phyloP scores from a whole-genome alignment of 1,140 invertebrate species.

The Chelonus insularis region DNA sequence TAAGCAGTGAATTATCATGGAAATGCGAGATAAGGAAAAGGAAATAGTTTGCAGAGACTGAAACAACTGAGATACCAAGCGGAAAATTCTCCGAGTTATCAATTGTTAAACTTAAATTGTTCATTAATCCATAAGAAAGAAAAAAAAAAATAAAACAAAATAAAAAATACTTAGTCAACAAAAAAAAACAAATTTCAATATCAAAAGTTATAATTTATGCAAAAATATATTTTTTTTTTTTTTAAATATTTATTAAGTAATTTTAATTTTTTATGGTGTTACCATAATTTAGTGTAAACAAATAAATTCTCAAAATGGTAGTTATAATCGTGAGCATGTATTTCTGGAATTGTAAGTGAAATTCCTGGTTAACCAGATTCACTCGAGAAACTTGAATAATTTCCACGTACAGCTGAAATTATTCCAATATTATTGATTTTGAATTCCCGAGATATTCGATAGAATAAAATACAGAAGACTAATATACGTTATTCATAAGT shows the following conservation, averaged over 20 bases:
- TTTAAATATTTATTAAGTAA: too few relatives aligned
- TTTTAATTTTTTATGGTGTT: too few relatives aligned
- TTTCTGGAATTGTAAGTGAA: not conserved
- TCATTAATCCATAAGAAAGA: not conserved
- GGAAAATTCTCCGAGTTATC: not conserved
- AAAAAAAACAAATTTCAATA: too few relatives aligned
- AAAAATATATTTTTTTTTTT: too few relatives aligned
- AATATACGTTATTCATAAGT: slow-evolving; percentile 2
- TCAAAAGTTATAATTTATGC: too few relatives aligned
- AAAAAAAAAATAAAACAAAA: too few relatives aligned
- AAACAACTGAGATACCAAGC: not conserved
- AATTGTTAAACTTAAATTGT: not conserved
- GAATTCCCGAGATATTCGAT: slow-evolving; percentile 31
- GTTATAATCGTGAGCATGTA: too few relatives aligned
- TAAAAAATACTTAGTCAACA: too few relatives aligned
- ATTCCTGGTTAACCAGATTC: slow-evolving; percentile 1
- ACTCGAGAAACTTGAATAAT: not conserved
- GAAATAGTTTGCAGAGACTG: slow-evolving; percentile 1
- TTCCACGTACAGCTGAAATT: not conserved
- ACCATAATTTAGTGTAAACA: too few relatives aligned
- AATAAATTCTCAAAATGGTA: too few relatives aligned
- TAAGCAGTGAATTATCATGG: slow-evolving; percentile 7
- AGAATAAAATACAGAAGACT: not conserved
- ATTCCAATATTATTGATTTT: not conserved
- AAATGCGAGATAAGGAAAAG: not conserved